Evolutionary conservation across 2,888 invertebrate species (phyloP), one percentile per base, ranked within the genome.

Genomic region (Cosmopolites sordidus): DNA sequence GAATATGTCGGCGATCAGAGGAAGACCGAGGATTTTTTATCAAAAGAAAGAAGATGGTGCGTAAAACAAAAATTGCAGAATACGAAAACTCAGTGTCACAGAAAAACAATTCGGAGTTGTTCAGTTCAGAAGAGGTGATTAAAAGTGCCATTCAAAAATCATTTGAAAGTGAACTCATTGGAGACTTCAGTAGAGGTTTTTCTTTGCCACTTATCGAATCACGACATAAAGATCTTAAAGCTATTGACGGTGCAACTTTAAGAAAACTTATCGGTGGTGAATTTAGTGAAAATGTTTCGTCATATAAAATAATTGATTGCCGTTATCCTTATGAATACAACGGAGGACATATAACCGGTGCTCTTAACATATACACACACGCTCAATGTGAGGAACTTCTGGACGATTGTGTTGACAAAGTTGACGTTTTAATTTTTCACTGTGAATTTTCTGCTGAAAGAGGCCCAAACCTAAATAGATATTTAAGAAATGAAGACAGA

Each of bases 301-400:
- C 57, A n/a, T 58, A 55, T 29, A 58, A 51, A 43, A 48, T 58
- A 8, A 55, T 58, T n/a, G 58, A 58, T 38, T 58, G 58, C 33
- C 42, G 58, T 9, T 58, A 54, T 16, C 58, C 58, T 17, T 58
- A 58, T 18, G 58, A 58, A 43, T 58, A 51, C 37, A 14, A 55
- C 14, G 58, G 58, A 16, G 58, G 58, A 15, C 58, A 58, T 30
- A 58, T 58, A 4, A 38, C 11, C n/a, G 54, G 52, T 16, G 58
- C 58, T 8, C 18, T 54, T 8, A 58, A 58, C 15, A n/a, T 55
- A 15, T 58, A 54, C 41, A 58, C 58, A 14, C 51, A 52, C 16
- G 49, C 55, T 1, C 51, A 54, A 16, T 58, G 58, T 16, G 51
- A 54, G 5, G 41, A 43, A 37, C 41, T 58, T 16, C 45, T 58